Evolutionary conservation across 2,888 invertebrate species (phyloP).

Genomic region (Drosophila aldrichi): DNA sequence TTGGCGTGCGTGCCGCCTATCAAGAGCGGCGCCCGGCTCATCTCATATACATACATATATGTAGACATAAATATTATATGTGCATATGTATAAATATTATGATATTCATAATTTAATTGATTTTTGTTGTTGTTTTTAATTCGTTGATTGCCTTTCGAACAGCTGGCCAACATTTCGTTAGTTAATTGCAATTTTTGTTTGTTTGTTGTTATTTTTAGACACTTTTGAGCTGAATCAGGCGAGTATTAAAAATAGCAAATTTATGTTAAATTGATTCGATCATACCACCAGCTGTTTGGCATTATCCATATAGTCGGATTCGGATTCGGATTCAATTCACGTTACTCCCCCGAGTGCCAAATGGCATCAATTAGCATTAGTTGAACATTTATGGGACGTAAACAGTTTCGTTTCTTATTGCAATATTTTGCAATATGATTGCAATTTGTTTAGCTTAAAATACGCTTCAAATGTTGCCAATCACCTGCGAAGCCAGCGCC

Average conservation of each 20-base stretch:
- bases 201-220: slow-evolving; percentile 56
- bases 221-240: slow-evolving; percentile 28
- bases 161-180: slow-evolving; percentile 61
- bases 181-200: slow-evolving; percentile 54
- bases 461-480: slow-evolving; percentile 60
- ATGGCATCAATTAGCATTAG: slow-evolving; percentile 47
- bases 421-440: slow-evolving; percentile 30
- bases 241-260: slow-evolving; percentile 41
- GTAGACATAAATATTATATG: neutral
- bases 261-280: slow-evolving; percentile 35
- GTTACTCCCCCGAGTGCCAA: slow-evolving; percentile 35
- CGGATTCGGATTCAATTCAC: slow-evolving; percentile 26
- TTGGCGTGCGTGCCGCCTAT: slow-evolving; percentile 29
- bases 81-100: slow-evolving; percentile 37
- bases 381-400: slow-evolving; percentile 34
- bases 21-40: slow-evolving; percentile 8
- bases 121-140: slow-evolving; percentile 62
- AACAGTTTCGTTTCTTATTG: slow-evolving; percentile 15
- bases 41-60: neutral
- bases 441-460: slow-evolving; percentile 57
- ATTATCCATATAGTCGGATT: slow-evolving; percentile 3
- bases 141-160: slow-evolving; percentile 60
- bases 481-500: slow-evolving; percentile 53
- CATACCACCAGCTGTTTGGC: slow-evolving; percentile 26
- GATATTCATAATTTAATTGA: slow-evolving; percentile 73